Percentiles rank a stretch among this genome's conserved stretches.
Evolutionary conservation across 2,888 invertebrate genomes (phyloP).

Genomic region (Ommatoiulus sabulosus): DNA sequence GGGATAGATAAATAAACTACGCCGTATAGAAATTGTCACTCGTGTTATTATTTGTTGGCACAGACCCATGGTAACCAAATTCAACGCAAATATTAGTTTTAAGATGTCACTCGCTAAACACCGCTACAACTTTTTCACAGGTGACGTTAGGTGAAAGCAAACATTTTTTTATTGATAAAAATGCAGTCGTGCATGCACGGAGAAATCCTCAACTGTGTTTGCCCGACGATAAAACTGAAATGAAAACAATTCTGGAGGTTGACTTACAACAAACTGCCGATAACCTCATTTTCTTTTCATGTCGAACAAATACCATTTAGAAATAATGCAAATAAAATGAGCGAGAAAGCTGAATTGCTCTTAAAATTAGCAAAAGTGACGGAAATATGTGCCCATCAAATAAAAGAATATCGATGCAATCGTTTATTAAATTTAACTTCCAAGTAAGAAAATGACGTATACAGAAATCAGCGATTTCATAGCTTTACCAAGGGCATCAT

Average conservation of each 20-base stretch:
- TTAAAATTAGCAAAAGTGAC: no score
- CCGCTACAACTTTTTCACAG: neutral
- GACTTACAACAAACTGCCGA: neutral
- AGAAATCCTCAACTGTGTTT: conserved; percentile 34
- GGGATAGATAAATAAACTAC: no score
- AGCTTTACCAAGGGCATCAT: no score
- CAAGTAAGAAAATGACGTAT: no score
- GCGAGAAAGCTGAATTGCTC: no score
- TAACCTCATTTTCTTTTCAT: neutral
- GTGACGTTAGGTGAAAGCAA: conserved; percentile 15
- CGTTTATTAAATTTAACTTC: no score
- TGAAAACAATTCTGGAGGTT: neutral
- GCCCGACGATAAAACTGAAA: neutral
- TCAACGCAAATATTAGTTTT: neutral
- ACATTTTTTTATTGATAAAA: neutral
- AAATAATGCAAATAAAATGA: neutral
- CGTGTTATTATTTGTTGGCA: neutral
- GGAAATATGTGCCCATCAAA: no score
- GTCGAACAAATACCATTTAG: neutral
- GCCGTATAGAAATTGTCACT: neutral
- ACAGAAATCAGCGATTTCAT: no score
- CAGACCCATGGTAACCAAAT: neutral
- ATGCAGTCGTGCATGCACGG: neutral
- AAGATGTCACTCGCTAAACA: conserved; percentile 3
- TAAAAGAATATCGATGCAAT: no score